Evolutionary conservation across 2,888 invertebrate species (phyloP).

Genomic region (Drosophila nr. perissopoda): DNA sequence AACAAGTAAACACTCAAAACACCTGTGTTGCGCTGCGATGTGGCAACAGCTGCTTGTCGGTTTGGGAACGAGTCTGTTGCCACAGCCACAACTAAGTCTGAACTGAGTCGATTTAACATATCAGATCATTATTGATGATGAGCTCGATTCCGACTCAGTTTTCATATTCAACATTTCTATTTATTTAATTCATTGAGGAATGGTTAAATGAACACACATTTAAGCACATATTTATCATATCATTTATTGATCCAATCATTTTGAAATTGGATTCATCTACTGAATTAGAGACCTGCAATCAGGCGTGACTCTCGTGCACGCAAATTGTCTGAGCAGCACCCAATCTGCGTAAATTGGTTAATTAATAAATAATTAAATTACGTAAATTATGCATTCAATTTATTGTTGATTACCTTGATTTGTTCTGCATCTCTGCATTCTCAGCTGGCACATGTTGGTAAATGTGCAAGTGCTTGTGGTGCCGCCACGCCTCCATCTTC

Average conservation of each 20-base stretch:
- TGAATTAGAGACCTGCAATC: not conserved
- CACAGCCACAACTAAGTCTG: not conserved
- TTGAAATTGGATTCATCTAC: not conserved
- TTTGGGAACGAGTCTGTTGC: not conserved
- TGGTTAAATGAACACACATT: not conserved
- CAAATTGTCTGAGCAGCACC: not conserved
- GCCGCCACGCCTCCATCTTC: not conserved
- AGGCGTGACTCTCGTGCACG: not conserved
- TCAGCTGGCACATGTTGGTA: not conserved
- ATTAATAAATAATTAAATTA: not conserved
- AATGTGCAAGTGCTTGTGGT: not conserved
- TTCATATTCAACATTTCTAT: not conserved
- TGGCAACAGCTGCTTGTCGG: not conserved
- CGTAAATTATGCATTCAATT: no score
- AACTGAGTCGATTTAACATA: not conserved
- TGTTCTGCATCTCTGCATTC: not conserved
- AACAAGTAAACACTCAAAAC: not conserved
- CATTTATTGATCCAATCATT: not conserved
- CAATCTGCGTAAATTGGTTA: not conserved
- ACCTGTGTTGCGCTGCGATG: not conserved
- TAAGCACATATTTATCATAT: no score
- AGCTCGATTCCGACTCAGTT: no score
- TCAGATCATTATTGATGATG: not conserved
- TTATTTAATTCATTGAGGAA: not conserved
- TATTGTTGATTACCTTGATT: not conserved